These are phyloP conservation scores for Drosophila demipolita DNA, from an alignment of 2,888 invertebrate genomes.

Conservation along the genomic window DNA sequence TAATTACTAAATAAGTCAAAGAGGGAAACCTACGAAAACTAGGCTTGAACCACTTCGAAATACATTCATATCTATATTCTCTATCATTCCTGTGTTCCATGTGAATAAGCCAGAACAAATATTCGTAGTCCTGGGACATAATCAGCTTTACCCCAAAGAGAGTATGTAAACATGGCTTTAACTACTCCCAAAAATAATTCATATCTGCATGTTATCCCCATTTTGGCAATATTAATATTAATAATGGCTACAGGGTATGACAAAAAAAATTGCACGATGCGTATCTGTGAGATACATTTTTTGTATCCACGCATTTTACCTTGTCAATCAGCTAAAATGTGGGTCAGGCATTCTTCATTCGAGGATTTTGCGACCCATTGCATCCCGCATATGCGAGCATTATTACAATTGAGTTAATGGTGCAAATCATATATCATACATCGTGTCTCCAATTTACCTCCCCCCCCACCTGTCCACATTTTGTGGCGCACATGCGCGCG, in stretches of 20 bases:
- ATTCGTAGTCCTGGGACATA: neutral
- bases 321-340: conserved; percentile 70
- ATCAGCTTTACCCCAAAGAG: neutral
- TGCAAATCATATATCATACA: conserved; percentile 15
- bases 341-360: conserved; percentile 37
- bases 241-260: neutral
- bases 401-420: conserved; percentile 5
- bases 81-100: neutral
- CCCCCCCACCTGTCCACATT: conserved; percentile 3
- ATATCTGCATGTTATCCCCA: rapidly evolving
- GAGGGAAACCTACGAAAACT: neutral
- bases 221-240: too few relatives aligned
- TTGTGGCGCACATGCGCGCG: conserved; percentile 58
- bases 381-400: conserved; percentile 24
- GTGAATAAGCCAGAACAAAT: neutral
- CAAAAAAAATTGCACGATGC: conserved; percentile 16
- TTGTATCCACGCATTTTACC: conserved; percentile 61
- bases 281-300: conserved; percentile 42
- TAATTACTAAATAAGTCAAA: neutral
- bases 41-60: neutral
- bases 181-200: neutral
- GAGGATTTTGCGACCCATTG: conserved; percentile 31
- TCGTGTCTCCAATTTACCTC: conserved; percentile 7
- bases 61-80: neutral
- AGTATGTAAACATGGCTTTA: neutral